These are phyloP conservation scores for Steromphala cineraria DNA, from an alignment of 2,888 invertebrate genomes.

Conservation along the genomic window DNA sequence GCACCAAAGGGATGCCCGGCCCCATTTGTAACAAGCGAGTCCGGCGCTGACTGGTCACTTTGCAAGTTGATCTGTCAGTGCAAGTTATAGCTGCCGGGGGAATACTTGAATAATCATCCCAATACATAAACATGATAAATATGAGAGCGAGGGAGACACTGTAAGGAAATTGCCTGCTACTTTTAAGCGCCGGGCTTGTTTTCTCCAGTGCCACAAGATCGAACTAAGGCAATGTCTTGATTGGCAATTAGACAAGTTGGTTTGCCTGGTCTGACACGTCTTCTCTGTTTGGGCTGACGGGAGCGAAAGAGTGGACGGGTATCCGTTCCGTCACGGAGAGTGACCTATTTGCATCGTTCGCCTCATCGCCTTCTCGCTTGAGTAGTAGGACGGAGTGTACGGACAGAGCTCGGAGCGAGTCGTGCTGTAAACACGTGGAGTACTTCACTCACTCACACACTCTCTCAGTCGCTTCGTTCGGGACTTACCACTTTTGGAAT, in stretches of 20 bases:
- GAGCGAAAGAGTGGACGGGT: not conserved
- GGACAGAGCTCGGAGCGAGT: not conserved
- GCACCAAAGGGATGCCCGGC: no score
- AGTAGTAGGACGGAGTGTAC: not conserved
- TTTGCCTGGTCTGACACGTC: not conserved
- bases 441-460: not conserved
- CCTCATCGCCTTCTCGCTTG: conserved; percentile 8
- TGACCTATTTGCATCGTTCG: conserved; percentile 1
- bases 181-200: not conserved
- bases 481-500: not conserved
- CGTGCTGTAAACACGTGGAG: not conserved
- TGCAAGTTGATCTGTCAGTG: not conserved
- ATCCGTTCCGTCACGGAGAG: not conserved
- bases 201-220: not conserved
- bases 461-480: no score
- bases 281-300: not conserved
- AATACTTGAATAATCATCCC: not conserved
- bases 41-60: not conserved
- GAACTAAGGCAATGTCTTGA: not conserved
- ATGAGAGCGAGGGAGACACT: not conserved
- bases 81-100: not conserved
- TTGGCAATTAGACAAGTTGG: conserved; percentile 4
- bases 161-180: not conserved
- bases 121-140: conserved; percentile 8
- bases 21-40: not conserved